These are phyloP conservation scores for Dione juno DNA, from an alignment of 2,888 invertebrate species.

Conservation along the genomic window DNA sequence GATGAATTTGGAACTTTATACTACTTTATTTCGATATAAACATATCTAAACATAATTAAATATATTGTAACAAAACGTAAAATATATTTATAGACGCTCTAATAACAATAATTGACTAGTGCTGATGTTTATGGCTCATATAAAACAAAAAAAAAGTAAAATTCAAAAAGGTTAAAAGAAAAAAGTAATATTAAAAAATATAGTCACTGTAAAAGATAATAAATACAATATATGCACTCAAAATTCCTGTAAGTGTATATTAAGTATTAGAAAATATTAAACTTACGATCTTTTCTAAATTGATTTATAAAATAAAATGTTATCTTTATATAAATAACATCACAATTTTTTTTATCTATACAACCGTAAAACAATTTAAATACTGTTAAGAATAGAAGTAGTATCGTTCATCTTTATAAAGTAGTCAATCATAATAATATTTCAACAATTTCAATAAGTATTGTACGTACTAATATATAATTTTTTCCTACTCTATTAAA, in stretches of 20 bases:
- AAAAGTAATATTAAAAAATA: neutral
- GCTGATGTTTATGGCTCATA: neutral
- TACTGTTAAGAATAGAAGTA: neutral
- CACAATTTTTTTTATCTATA: neutral
- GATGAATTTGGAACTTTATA: neutral
- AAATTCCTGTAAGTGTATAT: too few relatives aligned
- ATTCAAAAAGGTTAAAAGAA: neutral
- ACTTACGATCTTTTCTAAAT: neutral
- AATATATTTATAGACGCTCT: neutral
- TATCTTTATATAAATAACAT: neutral
- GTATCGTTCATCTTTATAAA: neutral
- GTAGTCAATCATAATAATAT: too few relatives aligned
- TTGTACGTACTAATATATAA: neutral
- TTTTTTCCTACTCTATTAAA: neutral
- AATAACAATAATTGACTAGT: slow-evolving; percentile 9
- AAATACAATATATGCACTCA: neutral
- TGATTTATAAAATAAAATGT: neutral
- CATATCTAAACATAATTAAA: neutral
- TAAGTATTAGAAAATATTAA: neutral
- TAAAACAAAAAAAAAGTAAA: neutral
- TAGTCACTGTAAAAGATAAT: neutral
- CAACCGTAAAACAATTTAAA: neutral
- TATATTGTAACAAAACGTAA: neutral
- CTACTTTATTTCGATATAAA: neutral
- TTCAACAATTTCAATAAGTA: too few relatives aligned